Evolutionary conservation across 2,113 vertebrate species (phyloP).

Genomic region (Notechis scutatus): DNA sequence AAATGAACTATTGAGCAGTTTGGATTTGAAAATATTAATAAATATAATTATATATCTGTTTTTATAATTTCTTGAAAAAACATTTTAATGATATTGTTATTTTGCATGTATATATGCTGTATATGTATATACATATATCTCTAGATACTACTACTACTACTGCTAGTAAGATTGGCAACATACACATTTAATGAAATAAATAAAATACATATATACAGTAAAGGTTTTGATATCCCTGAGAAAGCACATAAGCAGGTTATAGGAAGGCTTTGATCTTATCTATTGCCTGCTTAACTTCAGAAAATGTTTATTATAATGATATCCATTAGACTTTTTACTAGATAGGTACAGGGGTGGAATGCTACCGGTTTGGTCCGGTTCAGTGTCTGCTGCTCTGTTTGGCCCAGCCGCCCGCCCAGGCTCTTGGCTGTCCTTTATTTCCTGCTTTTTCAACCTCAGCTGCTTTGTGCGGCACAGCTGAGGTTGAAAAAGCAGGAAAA

Average conservation of each 20-base stretch:
- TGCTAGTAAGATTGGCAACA: neutral
- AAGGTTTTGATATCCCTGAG: neutral
- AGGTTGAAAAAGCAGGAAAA: too few relatives aligned
- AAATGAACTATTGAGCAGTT: neutral
- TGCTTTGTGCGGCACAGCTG: too few relatives aligned
- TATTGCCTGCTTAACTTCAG: neutral
- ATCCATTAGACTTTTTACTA: neutral
- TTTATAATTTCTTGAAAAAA: neutral
- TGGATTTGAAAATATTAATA: neutral
- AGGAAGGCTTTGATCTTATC: neutral
- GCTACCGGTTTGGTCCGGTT: too few relatives aligned
- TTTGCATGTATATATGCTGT: neutral
- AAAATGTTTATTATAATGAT: neutral
- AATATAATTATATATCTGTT: neutral
- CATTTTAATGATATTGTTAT: neutral
- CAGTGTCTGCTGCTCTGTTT: too few relatives aligned
- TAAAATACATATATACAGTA: neutral
- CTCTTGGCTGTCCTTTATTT: too few relatives aligned
- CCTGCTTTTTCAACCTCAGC: too few relatives aligned
- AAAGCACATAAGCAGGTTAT: neutral
- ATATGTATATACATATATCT: neutral
- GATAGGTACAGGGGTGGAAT: neutral
- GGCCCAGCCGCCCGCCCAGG: too few relatives aligned
- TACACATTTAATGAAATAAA: neutral
- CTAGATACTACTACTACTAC: too few relatives aligned